Evolutionary conservation across 2,113 vertebrate species (phyloP).

Genomic region (Arenaria interpres): DNA sequence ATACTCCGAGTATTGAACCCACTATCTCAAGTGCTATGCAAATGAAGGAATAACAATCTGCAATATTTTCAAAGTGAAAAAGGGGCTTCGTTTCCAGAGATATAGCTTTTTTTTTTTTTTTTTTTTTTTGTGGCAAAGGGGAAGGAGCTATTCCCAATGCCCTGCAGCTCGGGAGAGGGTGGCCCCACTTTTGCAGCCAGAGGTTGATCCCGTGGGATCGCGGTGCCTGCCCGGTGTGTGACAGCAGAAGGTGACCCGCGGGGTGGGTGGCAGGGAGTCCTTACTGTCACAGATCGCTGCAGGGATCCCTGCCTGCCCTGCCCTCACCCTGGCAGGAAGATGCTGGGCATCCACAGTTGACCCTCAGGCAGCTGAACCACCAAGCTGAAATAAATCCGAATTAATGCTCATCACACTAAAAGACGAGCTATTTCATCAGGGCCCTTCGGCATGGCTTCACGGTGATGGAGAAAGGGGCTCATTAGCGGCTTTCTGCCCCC

Average conservation of each 20-base stretch:
- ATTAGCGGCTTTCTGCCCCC: rapidly evolving
- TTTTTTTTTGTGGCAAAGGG: neutral
- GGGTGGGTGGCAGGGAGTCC: neutral
- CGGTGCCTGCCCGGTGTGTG: neutral
- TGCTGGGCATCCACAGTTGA: neutral
- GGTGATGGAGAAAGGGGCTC: rapidly evolving
- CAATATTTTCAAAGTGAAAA: neutral
- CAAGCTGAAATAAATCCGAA: neutral
- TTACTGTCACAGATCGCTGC: neutral
- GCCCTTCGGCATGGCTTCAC: rapidly evolving
- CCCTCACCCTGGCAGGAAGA: neutral
- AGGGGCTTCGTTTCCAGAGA: neutral
- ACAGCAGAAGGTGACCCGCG: rapidly evolving
- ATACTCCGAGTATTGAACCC: rapidly evolving
- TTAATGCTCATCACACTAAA: neutral
- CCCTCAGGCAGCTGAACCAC: neutral
- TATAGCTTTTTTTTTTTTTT: rapidly evolving
- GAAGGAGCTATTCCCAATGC: neutral
- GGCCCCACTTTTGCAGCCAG: neutral
- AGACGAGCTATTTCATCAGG: neutral
- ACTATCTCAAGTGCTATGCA: neutral
- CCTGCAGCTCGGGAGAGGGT: too few species aligned
- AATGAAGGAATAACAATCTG: neutral
- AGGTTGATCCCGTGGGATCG: rapidly evolving
- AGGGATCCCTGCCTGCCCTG: neutral